These are phyloP conservation scores for Pissodes strobi DNA, from an alignment of 1,140 invertebrate species.

Conservation along the genomic window DNA sequence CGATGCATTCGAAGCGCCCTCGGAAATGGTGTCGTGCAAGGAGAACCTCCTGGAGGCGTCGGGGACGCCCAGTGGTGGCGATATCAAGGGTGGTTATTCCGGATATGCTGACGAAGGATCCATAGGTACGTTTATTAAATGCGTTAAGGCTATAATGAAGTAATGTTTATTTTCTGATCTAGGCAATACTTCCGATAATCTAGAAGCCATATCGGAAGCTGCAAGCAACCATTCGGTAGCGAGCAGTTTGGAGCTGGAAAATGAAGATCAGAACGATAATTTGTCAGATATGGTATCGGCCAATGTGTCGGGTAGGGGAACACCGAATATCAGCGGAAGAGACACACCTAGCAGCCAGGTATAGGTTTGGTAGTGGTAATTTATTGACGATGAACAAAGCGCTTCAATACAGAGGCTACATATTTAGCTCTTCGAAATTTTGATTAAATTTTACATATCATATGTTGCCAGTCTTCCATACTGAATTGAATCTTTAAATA, in stretches of 20 bases:
- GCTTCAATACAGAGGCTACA: too few species aligned
- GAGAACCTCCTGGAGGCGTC: conserved; percentile 3
- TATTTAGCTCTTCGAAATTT: too few species aligned
- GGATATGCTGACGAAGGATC: conserved; percentile 87
- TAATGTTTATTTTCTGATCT: too few species aligned
- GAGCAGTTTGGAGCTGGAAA: conserved; percentile 83
- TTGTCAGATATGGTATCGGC: conserved; percentile 94
- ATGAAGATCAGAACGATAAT: conserved; percentile 84
- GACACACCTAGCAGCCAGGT: conserved; percentile 94
- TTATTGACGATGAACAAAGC: too few species aligned
- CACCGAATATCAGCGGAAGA: conserved; percentile 76
- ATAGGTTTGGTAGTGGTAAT: too few species aligned
- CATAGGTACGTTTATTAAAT: conserved; percentile 55
- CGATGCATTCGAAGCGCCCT: conserved; percentile 14
- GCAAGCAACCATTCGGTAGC: conserved; percentile 93
- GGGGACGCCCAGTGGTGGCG: not conserved
- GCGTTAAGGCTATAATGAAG: too few species aligned
- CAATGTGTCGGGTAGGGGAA: conserved; percentile 88
- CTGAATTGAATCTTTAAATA: too few species aligned
- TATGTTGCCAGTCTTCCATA: too few species aligned
- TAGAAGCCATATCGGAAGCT: conserved; percentile 93
- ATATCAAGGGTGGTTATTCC: conserved; percentile 58
- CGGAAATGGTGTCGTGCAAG: conserved; percentile 21
- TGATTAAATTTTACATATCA: too few species aligned
- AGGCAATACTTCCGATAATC: conserved; percentile 89